phyloP scores from a whole-genome alignment of 2,797 vertebrate genomes.

The Silurus aristotelis region DNA sequence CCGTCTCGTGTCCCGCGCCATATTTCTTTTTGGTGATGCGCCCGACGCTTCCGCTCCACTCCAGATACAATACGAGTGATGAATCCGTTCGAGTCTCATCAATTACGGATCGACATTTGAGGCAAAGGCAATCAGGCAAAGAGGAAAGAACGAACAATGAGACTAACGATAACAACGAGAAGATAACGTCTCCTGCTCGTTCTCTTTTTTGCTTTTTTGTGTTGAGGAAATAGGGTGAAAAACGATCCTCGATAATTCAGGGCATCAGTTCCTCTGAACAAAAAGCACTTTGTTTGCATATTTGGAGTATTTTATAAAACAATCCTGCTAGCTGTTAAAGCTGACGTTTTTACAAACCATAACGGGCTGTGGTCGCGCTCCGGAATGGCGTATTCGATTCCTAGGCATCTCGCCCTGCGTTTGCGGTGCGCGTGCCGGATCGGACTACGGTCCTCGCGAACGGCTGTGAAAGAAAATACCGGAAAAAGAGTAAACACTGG shows the following conservation, averaged over 20 bases:
- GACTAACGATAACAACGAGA: not conserved
- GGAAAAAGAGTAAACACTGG: slow-evolving; percentile 56
- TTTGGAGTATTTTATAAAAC: slow-evolving; percentile 14
- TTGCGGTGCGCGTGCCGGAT: slow-evolving; percentile 49
- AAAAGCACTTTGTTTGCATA: not conserved
- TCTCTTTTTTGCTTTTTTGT: not conserved
- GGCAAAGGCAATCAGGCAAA: slow-evolving; percentile 47
- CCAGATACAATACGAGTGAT: slow-evolving; percentile 29
- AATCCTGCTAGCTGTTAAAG: not conserved
- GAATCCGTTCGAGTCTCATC: not conserved
- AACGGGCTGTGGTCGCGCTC: not conserved
- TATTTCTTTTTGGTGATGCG: not conserved
- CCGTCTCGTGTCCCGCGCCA: not conserved
- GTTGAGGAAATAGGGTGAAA: not conserved
- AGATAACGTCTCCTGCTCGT: not conserved
- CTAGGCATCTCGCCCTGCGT: not conserved
- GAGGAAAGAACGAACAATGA: not conserved
- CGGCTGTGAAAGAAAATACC: slow-evolving; percentile 61
- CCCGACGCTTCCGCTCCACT: not conserved
- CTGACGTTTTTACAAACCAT: not conserved
- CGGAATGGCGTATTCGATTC: not conserved
- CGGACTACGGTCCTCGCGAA: slow-evolving; percentile 34
- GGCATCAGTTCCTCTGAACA: not conserved
- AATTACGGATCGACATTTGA: not conserved
- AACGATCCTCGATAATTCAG: not conserved